These are phyloP conservation scores for Karalla daura DNA, from an alignment of 2,797 vertebrate genomes.

Conservation along the genomic window DNA sequence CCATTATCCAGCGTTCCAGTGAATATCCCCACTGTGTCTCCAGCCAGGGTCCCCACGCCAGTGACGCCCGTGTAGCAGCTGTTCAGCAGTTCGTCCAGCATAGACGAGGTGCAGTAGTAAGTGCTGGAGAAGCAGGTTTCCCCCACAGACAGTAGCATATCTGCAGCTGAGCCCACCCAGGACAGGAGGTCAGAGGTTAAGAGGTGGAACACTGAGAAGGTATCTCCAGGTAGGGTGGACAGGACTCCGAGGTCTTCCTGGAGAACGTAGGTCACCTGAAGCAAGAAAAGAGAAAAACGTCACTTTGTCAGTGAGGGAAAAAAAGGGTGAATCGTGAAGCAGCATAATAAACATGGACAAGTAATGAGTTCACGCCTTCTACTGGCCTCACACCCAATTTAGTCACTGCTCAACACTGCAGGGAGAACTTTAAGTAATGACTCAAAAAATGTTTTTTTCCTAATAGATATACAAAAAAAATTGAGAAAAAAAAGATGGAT, in stretches of 20 bases:
- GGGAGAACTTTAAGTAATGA: neutral
- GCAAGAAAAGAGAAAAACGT: slow-evolving; percentile 17
- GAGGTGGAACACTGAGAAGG: slow-evolving; percentile 71
- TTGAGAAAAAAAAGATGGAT: neutral
- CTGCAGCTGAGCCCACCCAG: slow-evolving; percentile 57
- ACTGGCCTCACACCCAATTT: slow-evolving; percentile 42
- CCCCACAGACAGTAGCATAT: slow-evolving; percentile 56
- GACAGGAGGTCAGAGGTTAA: slow-evolving; percentile 75
- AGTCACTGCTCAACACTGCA: slow-evolving; percentile 10
- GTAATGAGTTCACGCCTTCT: slow-evolving; percentile 5
- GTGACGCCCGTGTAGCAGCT: slow-evolving; percentile 74
- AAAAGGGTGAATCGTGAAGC: neutral
- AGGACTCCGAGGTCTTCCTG: slow-evolving; percentile 81
- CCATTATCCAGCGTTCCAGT: slow-evolving; percentile 57
- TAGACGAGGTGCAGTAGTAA: slow-evolving; percentile 72
- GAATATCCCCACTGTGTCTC: slow-evolving; percentile 73
- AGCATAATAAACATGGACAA: neutral
- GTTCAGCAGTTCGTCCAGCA: slow-evolving; percentile 67
- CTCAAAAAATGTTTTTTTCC: no score
- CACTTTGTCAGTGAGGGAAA: neutral
- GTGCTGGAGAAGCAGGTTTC: slow-evolving; percentile 43
- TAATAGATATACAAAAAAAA: neutral
- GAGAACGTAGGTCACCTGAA: slow-evolving; percentile 77
- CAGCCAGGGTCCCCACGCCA: slow-evolving; percentile 76
- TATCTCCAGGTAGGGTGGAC: slow-evolving; percentile 72